These are phyloP conservation scores for Drosophila baimaii DNA, from an alignment of 1,140 invertebrate species.

Conservation along the genomic window DNA sequence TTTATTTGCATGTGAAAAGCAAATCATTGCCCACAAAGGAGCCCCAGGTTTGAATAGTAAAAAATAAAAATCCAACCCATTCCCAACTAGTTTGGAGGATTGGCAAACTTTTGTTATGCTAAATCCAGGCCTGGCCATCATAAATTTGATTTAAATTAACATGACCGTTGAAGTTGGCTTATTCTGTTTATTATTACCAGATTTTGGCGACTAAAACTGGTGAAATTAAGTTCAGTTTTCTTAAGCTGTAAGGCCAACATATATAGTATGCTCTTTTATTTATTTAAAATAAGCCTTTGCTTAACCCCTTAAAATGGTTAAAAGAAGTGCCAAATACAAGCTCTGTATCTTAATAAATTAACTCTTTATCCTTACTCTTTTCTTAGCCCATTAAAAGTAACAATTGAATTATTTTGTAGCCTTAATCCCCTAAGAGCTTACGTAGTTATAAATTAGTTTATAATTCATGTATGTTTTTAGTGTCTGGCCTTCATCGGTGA, in stretches of 20 bases:
- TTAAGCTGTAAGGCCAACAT: neutral
- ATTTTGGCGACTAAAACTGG: neutral
- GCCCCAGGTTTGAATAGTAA: neutral
- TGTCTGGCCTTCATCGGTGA: constrained; percentile 26
- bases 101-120: constrained; percentile 51
- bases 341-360: neutral
- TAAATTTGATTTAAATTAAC: constrained; percentile 44
- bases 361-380: too few species aligned
- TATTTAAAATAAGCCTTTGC: neutral
- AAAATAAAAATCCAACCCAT: constrained; percentile 1
- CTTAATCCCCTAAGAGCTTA: constrained; percentile 5
- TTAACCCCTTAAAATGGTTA: neutral
- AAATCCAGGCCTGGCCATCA: constrained; percentile 28
- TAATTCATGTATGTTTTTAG: constrained; percentile 20
- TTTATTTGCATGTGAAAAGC: constrained; percentile 74
- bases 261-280: neutral
- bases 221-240: neutral
- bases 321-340: neutral
- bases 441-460: constrained; percentile 2
- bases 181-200: constrained; percentile 4
- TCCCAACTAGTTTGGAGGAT: constrained; percentile 28
- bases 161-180: neutral
- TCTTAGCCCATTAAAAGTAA: neutral
- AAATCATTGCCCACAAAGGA: constrained; percentile 11
- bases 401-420: neutral